phyloP scores from a whole-genome alignment of 2,888 invertebrate genomes.

The Malacosoma neustria region DNA sequence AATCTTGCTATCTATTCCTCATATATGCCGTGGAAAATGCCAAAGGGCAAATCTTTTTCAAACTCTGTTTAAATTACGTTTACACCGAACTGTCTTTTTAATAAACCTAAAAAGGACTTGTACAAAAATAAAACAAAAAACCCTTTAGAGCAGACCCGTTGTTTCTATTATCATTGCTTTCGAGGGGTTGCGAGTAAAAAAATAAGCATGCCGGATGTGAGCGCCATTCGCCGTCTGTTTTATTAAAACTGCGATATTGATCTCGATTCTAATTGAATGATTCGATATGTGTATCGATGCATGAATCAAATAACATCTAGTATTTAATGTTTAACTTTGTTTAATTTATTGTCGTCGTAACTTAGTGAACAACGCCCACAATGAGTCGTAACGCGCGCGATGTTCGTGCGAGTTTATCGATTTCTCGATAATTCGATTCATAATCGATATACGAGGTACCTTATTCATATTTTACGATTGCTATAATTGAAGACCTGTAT shows the following conservation, averaged over 20 bases:
- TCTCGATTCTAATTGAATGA: constrained; percentile 62
- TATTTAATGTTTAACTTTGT: constrained; percentile 56
- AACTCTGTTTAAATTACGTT: too few species aligned
- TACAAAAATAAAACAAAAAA: constrained; percentile 58
- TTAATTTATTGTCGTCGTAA: constrained; percentile 56
- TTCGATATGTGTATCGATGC: constrained; percentile 20
- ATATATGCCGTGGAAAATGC: too few species aligned
- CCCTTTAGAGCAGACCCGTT: constrained; percentile 57
- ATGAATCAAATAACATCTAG: constrained; percentile 21
- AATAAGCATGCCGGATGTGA: constrained; percentile 60
- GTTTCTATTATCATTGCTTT: constrained; percentile 68
- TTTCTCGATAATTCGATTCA: neutral
- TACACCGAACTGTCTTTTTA: too few species aligned
- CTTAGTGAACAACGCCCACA: constrained; percentile 17
- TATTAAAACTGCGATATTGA: constrained; percentile 69
- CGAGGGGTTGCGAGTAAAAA: constrained; percentile 49
- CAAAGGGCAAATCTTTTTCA: too few species aligned
- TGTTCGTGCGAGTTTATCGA: neutral
- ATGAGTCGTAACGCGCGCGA: neutral
- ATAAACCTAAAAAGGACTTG: constrained; percentile 49
- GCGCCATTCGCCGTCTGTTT: constrained; percentile 61
- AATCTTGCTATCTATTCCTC: too few species aligned
- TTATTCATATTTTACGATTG: neutral
- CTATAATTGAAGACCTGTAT: neutral
- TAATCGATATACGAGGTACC: neutral